phyloP scores from a whole-genome alignment of 2,797 vertebrate genomes.

The Clarias fuscus region DNA sequence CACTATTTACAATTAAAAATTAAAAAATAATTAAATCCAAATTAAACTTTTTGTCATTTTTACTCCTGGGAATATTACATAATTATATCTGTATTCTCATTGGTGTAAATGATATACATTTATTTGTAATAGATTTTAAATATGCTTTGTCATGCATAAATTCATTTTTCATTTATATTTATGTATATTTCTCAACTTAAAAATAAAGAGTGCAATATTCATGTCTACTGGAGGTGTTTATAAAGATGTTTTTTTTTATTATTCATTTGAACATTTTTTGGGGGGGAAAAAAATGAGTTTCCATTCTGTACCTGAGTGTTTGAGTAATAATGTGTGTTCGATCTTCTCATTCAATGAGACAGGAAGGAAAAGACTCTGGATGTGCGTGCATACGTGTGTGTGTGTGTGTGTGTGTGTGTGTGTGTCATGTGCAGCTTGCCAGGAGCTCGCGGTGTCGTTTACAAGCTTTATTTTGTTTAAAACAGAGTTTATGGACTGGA shows the following conservation, averaged over 20 bases:
- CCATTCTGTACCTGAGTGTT: background rate
- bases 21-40: background rate
- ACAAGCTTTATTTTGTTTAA: slow-evolving; percentile 47
- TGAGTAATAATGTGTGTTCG: background rate
- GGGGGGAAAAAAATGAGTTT: background rate
- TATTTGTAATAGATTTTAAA: background rate
- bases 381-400: background rate
- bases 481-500: slow-evolving; percentile 38
- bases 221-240: background rate
- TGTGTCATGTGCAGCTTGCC: slow-evolving; percentile 12
- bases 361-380: background rate
- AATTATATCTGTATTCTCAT: background rate
- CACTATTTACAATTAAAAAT: no score
- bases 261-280: background rate
- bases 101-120: background rate
- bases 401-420: background rate
- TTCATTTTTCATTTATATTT: background rate
- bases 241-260: background rate
- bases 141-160: background rate
- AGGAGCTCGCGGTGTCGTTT: slow-evolving; percentile 20
- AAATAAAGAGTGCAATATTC: background rate
- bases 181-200: background rate
- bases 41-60: background rate
- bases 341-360: background rate
- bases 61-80: background rate